phyloP scores from a whole-genome alignment of 1,140 invertebrate species.

The Danaus plexippus region DNA sequence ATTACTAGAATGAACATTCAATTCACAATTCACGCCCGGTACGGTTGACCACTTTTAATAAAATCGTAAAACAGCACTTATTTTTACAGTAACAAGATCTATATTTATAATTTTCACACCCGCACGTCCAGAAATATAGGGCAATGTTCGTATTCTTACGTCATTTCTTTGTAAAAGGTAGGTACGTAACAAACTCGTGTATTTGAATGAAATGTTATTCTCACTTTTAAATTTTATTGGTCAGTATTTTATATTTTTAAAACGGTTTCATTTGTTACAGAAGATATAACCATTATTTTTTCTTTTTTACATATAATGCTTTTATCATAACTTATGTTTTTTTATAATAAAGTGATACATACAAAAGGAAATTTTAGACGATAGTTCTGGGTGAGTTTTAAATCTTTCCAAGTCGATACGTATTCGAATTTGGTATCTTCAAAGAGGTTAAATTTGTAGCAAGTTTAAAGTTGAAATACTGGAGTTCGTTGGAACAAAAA shows the following conservation, averaged over 20 bases:
- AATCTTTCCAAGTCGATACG: no score
- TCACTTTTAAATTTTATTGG: neutral
- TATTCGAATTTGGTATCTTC: conserved; percentile 5
- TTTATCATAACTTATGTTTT: no score
- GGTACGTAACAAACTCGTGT: neutral
- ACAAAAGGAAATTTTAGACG: no score
- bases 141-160: conserved; percentile 17
- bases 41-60: neutral
- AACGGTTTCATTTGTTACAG: no score
- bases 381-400: no score
- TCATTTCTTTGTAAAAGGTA: conserved; percentile 13
- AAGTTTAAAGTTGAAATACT: conserved; percentile 14
- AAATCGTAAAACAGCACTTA: no score
- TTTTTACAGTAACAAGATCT: no score
- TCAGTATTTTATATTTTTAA: no score
- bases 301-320: no score
- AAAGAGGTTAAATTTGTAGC: conserved; percentile 18
- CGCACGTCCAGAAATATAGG: conserved; percentile 3
- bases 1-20: conserved; percentile 14
- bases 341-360: no score
- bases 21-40: conserved; percentile 12
- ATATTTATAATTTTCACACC: no score
- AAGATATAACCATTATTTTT: no score
- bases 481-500: conserved; percentile 8
- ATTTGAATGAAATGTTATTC: conserved; percentile 9